phyloP scores from a whole-genome alignment of 2,888 invertebrate species.

The Cephus runcator region DNA sequence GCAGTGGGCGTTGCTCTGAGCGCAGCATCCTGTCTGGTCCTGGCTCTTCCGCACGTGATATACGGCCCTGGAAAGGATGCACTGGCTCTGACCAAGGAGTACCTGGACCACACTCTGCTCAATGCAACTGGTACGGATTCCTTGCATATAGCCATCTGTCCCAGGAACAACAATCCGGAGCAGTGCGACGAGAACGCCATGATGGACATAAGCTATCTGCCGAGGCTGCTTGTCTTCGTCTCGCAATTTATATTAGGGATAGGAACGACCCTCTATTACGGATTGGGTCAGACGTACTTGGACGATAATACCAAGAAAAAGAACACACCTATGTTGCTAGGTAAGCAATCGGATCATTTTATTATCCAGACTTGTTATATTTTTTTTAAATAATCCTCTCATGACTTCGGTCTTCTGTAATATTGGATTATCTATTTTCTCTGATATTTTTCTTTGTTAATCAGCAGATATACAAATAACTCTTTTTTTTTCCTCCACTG shows the following conservation, averaged over 20 bases:
- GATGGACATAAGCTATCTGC: constrained; percentile 65
- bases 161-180: constrained; percentile 49
- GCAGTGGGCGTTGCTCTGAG: constrained; percentile 73
- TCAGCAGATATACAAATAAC: background rate
- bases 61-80: constrained; percentile 72
- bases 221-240: constrained; percentile 72
- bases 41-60: constrained; percentile 72
- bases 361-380: background rate
- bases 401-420: background rate
- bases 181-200: constrained; percentile 65
- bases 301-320: constrained; percentile 77
- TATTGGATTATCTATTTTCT: background rate
- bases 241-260: constrained; percentile 78
- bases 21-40: constrained; percentile 71
- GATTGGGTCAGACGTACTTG: constrained; percentile 75
- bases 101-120: constrained; percentile 54
- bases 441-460: background rate
- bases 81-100: constrained; percentile 66
- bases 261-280: constrained; percentile 75
- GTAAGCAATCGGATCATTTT: constrained; percentile 48
- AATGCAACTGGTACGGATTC: constrained; percentile 39
- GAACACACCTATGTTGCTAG: constrained; percentile 72
- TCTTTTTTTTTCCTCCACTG: too few relatives aligned
- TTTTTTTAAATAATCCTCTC: background rate
- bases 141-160: constrained; percentile 50